A percentile compares a stretch with the other conserved stretches of the same genome.
Evolutionary conservation across 2,113 vertebrate genomes (phyloP).

Genomic region (Tinamus guttatus): DNA sequence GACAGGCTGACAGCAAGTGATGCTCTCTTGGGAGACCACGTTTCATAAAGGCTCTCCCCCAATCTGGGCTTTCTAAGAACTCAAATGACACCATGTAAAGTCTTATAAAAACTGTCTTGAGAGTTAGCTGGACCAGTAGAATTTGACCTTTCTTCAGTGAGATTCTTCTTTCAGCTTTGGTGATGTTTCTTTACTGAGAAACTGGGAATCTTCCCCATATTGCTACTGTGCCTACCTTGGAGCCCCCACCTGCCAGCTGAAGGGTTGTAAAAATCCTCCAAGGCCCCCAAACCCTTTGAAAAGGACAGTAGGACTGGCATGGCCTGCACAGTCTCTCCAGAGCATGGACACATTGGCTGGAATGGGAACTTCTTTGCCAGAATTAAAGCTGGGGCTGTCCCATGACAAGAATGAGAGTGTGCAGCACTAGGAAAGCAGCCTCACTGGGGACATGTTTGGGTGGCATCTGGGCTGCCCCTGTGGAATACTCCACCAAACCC

Average conservation of each 20-base stretch:
- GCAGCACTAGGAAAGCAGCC: neutral
- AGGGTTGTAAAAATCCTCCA: neutral
- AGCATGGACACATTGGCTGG: neutral
- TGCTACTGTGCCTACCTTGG: neutral
- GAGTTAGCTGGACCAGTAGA: no score
- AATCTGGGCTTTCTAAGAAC: neutral
- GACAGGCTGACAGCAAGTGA: neutral
- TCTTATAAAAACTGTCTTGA: neutral
- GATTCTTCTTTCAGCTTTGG: neutral
- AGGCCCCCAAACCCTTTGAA: neutral
- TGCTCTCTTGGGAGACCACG: neutral
- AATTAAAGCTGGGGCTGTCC: neutral
- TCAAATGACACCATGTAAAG: no score
- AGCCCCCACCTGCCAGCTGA: neutral
- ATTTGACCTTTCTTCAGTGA: neutral
- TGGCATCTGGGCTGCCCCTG: neutral
- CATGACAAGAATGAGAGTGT: no score
- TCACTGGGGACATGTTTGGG: neutral
- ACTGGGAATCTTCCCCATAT: neutral
- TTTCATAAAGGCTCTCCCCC: neutral
- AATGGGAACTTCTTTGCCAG: neutral
- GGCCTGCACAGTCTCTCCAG: neutral
- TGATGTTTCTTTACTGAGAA: neutral
- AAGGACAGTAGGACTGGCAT: neutral
- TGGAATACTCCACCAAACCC: neutral